phyloP scores from a whole-genome alignment of 1,140 invertebrate species.

The Trigoniulus corallinus region DNA sequence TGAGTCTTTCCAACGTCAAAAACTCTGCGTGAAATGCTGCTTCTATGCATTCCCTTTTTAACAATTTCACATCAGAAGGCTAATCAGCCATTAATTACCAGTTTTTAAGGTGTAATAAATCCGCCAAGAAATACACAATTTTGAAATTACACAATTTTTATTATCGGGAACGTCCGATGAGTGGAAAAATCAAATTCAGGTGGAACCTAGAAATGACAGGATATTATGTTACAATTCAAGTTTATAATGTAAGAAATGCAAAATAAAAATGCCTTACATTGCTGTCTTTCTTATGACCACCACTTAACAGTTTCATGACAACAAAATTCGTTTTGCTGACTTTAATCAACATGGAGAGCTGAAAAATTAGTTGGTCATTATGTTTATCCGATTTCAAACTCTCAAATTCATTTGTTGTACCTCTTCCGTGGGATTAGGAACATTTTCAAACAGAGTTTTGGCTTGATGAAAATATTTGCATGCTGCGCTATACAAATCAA shows the following conservation, averaged over 20 bases:
- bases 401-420: conserved; percentile 27
- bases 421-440: conserved; percentile 59
- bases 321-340: conserved; percentile 89
- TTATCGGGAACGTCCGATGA: conserved; percentile 78
- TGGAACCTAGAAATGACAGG: conserved; percentile 34
- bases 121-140: too few species aligned
- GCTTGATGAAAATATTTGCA: conserved; percentile 86
- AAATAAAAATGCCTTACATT: conserved; percentile 18
- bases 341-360: conserved; percentile 68
- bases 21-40: too few species aligned
- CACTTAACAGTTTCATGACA: conserved; percentile 75
- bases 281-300: conserved; percentile 75
- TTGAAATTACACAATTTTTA: conserved; percentile 31
- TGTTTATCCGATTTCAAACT: conserved; percentile 5
- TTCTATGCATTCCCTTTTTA: too few species aligned
- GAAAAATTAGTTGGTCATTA: conserved; percentile 20
- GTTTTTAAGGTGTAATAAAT: too few species aligned
- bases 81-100: too few species aligned
- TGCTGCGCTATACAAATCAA: conserved; percentile 53
- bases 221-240: conserved; percentile 10
- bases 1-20: too few species aligned
- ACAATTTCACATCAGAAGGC: too few species aligned
- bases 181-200: conserved; percentile 80
- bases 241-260: neutral
- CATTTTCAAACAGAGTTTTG: conserved; percentile 58